These are phyloP conservation scores for Caerostris darwini DNA, from an alignment of 1,140 invertebrate species.

Conservation along the genomic window DNA sequence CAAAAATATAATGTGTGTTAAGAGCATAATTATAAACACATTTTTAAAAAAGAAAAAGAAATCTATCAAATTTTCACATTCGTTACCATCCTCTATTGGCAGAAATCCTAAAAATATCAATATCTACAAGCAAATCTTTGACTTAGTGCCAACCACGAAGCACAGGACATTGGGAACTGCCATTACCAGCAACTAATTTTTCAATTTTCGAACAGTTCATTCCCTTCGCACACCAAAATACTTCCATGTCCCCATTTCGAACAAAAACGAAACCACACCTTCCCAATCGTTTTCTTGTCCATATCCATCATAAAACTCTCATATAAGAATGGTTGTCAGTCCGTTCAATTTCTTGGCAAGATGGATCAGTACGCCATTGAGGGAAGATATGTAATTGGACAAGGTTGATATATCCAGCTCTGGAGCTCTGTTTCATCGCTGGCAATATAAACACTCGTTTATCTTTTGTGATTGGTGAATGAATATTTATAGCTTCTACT, in stretches of 20 bases:
- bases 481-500: slow-evolving; percentile 54
- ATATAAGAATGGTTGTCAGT: slow-evolving; percentile 24
- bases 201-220: neutral
- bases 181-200: neutral
- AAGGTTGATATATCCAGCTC: neutral
- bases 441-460: slow-evolving; percentile 55
- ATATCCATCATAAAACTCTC: neutral
- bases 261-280: slow-evolving; percentile 1
- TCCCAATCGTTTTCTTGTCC: slow-evolving; percentile 15
- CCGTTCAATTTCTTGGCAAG: slow-evolving; percentile 9
- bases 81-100: neutral
- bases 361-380: slow-evolving; percentile 19
- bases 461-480: slow-evolving; percentile 59
- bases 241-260: slow-evolving; percentile 5
- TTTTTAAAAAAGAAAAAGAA: too few species aligned
- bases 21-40: too few species aligned
- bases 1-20: too few species aligned
- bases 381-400: slow-evolving; percentile 47
- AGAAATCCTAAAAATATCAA: neutral
- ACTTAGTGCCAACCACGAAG: neutral
- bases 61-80: neutral
- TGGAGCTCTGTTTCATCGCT: neutral
- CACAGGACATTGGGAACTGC: neutral
- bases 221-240: neutral
- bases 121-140: neutral